Conservation (phyloP, 2,797 vertebrate species). For the Pagetopsis macropterus region DNA sequence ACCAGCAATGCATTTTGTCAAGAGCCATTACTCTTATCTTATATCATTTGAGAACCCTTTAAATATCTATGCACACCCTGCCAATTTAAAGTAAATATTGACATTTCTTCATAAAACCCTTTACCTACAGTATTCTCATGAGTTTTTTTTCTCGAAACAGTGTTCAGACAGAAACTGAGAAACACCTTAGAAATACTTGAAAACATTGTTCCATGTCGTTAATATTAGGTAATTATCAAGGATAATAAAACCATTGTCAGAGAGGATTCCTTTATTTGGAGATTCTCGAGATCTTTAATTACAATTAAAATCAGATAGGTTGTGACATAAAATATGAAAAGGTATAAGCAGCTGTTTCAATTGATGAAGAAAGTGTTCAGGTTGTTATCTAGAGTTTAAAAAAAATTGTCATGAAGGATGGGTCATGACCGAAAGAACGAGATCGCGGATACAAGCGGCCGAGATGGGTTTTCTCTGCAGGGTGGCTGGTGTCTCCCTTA, state of each 20-base stretch:
- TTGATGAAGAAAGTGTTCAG: not conserved
- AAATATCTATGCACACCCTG: not conserved
- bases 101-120: no score
- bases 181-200: constrained; percentile 78
- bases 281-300: not conserved
- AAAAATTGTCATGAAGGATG: no score
- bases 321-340: not conserved
- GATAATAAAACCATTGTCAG: not conserved
- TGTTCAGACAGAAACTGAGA: constrained; percentile 27
- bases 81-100: not conserved
- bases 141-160: no score
- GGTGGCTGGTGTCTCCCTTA: no score
- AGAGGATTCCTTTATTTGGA: not conserved
- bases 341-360: not conserved
- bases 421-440: no score
- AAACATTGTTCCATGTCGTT: constrained; percentile 73
- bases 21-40: not conserved
- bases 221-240: constrained; percentile 61
- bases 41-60: no score
- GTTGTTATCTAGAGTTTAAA: no score
- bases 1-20: not conserved
- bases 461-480: no score
- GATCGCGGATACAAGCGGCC: no score
- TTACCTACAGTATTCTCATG: no score
- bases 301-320: not conserved